A percentile compares a stretch with the other conserved stretches of the same genome.
These are phyloP conservation scores for Agrenia bidenticulata DNA, from an alignment of 2,888 invertebrate species.

Conservation along the genomic window DNA sequence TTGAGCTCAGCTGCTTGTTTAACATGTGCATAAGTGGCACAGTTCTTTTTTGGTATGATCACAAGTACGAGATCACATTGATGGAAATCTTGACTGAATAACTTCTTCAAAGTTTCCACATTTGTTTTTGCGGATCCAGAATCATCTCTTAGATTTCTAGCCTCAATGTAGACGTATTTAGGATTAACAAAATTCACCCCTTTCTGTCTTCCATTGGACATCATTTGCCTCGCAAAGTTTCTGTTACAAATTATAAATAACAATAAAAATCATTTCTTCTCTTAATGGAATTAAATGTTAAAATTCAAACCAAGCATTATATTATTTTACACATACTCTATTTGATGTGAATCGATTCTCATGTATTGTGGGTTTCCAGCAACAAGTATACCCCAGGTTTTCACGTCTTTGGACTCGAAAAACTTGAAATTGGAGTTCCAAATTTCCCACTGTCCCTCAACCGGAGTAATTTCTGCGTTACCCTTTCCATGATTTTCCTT, in stretches of 20 bases:
- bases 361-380: constrained; percentile 6
- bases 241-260: neutral
- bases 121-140: neutral
- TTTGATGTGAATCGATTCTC: constrained; percentile 1
- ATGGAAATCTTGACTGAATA: neutral
- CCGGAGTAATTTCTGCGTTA: constrained; percentile 21
- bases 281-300: neutral
- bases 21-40: constrained; percentile 23
- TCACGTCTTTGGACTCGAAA: constrained; percentile 15
- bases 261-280: neutral
- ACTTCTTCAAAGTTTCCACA: neutral
- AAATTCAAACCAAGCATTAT: neutral
- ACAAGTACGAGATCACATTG: constrained; percentile 17
- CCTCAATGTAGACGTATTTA: neutral
- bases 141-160: neutral
- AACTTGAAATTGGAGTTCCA: constrained; percentile 30
- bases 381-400: constrained; percentile 39
- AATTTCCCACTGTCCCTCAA: constrained; percentile 42
- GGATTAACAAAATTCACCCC: constrained; percentile 9
- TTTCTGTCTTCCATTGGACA: constrained; percentile 10
- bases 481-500: constrained; percentile 6
- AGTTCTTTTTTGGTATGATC: constrained; percentile 21
- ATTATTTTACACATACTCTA: constrained; percentile 5
- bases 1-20: constrained; percentile 40
- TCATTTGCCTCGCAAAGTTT: neutral